Evolutionary conservation across 2,888 invertebrate species (phyloP), one percentile per base, ranked within the genome.

Genomic region (Rhimphoctona megacephalus): DNA sequence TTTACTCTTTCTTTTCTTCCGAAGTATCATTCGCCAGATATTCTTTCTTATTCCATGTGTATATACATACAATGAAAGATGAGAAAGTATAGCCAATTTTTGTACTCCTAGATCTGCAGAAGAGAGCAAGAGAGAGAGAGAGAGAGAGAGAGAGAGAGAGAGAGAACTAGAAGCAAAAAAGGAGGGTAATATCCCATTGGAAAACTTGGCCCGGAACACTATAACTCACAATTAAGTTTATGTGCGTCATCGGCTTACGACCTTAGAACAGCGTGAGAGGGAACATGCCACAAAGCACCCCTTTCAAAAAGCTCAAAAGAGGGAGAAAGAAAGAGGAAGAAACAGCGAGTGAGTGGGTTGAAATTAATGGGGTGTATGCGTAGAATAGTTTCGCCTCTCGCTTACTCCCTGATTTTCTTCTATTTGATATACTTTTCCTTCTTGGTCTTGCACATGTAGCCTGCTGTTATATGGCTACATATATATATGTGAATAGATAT

Each of bases 161-260:
- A 30, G 22, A 67, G 36, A 54, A n/a, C n/a, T n/a, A n/a, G 8
- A 39, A n/a, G 14, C 64, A 43, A 17, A n/a, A 33, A 64, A 17
- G 1, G 64, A 43, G 39, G 33, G 74, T 73, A 72, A 70, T 78
- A 74, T 81, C 81, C 83, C 73, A 83, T 83, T 25, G 78, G 81
- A 84, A 86, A 84, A 84, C 81, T 84, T 86, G 76, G 73, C 61
- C 83, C 36, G 77, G 81, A 66, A 83, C 81, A 80, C 81, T 78
- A 83, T 86, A 86, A 81, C 86, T 86, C 86, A 86, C 86, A 86
- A 86, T 86, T 86, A 86, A 86, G 83, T 86, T 86, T 86, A 86
- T 81, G 83, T 81, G 81, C 77, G 86, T 84, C 81, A 74, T 78
- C 83, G 86, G 83, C 81, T 81, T 81, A 81, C 25, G 54, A 78